Percentiles rank a stretch among this genome's conserved stretches.
phyloP scores from a whole-genome alignment of 1,140 invertebrate species.

The Temnothorax nylanderi region DNA sequence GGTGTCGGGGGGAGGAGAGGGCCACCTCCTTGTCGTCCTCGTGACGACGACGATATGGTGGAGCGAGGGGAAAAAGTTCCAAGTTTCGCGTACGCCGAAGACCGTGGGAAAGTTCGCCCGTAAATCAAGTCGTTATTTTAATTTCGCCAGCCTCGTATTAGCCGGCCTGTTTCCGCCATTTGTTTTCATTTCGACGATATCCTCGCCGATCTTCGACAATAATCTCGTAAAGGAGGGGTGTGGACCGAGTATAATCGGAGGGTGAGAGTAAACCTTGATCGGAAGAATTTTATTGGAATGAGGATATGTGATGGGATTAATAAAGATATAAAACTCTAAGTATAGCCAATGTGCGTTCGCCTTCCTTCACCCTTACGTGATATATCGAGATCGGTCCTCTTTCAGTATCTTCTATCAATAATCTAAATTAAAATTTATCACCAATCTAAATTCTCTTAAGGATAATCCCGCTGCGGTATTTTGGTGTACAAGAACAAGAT shows the following conservation, averaged over 20 bases:
- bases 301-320: neutral
- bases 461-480: neutral
- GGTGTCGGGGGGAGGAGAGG: conserved; percentile 38
- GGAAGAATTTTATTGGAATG: neutral
- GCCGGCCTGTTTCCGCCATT: conserved; percentile 55
- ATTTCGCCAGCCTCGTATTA: conserved; percentile 64
- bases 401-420: neutral
- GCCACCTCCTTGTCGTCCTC: conserved; percentile 66
- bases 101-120: conserved; percentile 75
- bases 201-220: neutral
- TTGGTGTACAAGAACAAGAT: neutral
- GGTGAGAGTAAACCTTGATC: neutral
- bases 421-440: neutral
- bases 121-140: conserved; percentile 80
- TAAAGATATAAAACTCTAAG: neutral
- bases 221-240: neutral
- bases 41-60: conserved; percentile 28
- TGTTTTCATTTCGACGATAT: conserved; percentile 8
- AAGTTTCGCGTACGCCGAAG: conserved; percentile 67
- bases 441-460: neutral
- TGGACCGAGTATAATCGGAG: neutral
- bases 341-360: neutral
- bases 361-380: neutral
- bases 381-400: neutral
- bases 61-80: conserved; percentile 22